Evolutionary conservation across 2,888 invertebrate genomes (phyloP).

Genomic region (Xanthorhoe spadicearia): DNA sequence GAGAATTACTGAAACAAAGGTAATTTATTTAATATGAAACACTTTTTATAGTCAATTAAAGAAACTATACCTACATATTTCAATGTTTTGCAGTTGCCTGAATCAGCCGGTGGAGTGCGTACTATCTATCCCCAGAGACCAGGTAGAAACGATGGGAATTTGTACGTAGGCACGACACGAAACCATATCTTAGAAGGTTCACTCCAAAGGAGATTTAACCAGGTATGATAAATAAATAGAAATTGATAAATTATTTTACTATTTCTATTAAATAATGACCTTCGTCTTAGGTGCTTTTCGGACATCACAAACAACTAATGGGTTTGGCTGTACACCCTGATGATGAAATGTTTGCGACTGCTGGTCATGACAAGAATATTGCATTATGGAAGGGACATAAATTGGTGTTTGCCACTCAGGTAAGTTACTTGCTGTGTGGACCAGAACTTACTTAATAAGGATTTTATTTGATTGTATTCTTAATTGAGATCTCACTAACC

Average conservation of each 20-base stretch:
- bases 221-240: constrained; percentile 69
- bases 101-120: constrained; percentile 94
- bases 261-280: neutral
- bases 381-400: constrained; percentile 96
- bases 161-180: constrained; percentile 95
- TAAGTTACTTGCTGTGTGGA: constrained; percentile 55
- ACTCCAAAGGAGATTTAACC: constrained; percentile 93
- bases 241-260: neutral
- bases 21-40: constrained; percentile 52
- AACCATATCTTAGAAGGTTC: constrained; percentile 96
- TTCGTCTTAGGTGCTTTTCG: constrained; percentile 89
- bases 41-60: neutral
- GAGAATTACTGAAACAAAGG: constrained; percentile 95
- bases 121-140: constrained; percentile 95
- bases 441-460: too few relatives aligned
- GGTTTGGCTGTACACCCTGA: constrained; percentile 95
- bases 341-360: constrained; percentile 95
- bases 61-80: neutral
- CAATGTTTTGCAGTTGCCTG: constrained; percentile 87
- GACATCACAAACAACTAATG: constrained; percentile 94
- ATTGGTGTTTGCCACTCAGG: constrained; percentile 93
- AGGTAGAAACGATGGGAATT: constrained; percentile 94
- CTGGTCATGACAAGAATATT: constrained; percentile 95
- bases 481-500: neutral
- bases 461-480: neutral